Evolutionary conservation across 2,797 vertebrate species (phyloP).

Genomic region (Emys orbicularis): DNA sequence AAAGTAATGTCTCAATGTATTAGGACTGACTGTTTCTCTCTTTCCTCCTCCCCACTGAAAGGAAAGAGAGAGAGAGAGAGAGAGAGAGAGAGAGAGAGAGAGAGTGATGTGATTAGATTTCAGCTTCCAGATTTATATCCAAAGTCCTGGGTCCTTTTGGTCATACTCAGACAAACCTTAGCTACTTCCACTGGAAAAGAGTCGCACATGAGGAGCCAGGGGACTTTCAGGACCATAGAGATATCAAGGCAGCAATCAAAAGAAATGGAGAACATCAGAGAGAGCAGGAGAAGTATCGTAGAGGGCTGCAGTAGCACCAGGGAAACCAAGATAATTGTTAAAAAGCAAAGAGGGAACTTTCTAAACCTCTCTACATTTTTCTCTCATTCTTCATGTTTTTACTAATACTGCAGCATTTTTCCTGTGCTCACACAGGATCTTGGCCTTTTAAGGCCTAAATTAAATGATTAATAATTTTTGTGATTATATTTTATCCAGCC

Average conservation of each 20-base stretch:
- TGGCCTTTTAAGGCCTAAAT: background rate
- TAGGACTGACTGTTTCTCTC: background rate
- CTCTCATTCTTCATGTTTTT: background rate
- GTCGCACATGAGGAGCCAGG: background rate
- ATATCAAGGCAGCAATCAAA: conserved; percentile 19
- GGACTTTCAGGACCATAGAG: background rate
- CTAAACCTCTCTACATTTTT: rapidly evolving
- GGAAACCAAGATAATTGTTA: conserved; percentile 2
- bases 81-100: conserved; percentile 31
- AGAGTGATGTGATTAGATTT: conserved; percentile 26
- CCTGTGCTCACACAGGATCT: background rate
- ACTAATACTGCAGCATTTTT: background rate
- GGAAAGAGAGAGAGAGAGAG: conserved; percentile 24
- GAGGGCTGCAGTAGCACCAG: background rate
- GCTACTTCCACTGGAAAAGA: background rate
- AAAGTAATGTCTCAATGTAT: conserved; percentile 1
- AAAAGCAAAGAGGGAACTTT: background rate
- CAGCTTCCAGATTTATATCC: background rate
- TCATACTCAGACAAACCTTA: conserved; percentile 28
- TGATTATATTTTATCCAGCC: background rate
- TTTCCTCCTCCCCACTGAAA: too few relatives aligned
- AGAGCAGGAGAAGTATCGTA: background rate
- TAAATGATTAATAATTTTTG: background rate
- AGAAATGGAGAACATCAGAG: conserved; percentile 3
- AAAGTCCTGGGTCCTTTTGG: conserved; percentile 4